Base-by-base conservation (phyloP, 2,888 invertebrate species). In the Campoplex capitator region DNA sequence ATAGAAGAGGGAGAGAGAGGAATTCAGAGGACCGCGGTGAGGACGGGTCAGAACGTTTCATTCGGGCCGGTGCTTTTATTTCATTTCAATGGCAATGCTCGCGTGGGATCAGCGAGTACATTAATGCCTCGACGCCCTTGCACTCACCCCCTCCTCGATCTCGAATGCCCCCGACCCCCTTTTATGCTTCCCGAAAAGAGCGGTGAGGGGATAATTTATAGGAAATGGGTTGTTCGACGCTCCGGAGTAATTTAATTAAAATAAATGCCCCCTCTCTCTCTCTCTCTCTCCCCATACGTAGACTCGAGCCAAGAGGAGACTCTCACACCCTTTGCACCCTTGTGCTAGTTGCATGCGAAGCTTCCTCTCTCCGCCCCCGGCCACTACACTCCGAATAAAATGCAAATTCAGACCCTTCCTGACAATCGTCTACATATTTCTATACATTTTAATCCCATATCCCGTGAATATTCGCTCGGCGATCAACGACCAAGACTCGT, bases 201-300 rank as follows among this genome's bases (percentile, higher is more conserved):
- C 91, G 91, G 92, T 91, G 92, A 93, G 93, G 93, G 93, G 92
- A 94, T 94, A 94, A 94, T 94, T 94, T 94, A 94, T 94, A 94
- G 94, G 94, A 94, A 94, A 94, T 94, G 94, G 94, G 93, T 94
- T 94, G 94, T 94, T 94, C 94, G 94, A 94, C 92, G 92, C 93
- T 93, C 92, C 91, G 92, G 92, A 94, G 94, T 94, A 94, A 94
- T 94, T 94, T 94, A 94, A 94, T 94, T 94, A 94, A 94, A 94
- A 94, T 94, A 94, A 94, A 94, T 94, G 94, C 94, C 93, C 93
- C 38, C 38, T 38, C 38, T 38, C 38, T 38, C 56, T 23, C 68
- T 82, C 83, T 23, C 23, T 23, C 23, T 23, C 23, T 23, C 23
- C 0, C 23, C 58, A 67, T 42, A 28, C 42, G 28, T n/a, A 58